phyloP scores from a whole-genome alignment of 2,113 vertebrate genomes.

The Poicephalus meyeri region DNA sequence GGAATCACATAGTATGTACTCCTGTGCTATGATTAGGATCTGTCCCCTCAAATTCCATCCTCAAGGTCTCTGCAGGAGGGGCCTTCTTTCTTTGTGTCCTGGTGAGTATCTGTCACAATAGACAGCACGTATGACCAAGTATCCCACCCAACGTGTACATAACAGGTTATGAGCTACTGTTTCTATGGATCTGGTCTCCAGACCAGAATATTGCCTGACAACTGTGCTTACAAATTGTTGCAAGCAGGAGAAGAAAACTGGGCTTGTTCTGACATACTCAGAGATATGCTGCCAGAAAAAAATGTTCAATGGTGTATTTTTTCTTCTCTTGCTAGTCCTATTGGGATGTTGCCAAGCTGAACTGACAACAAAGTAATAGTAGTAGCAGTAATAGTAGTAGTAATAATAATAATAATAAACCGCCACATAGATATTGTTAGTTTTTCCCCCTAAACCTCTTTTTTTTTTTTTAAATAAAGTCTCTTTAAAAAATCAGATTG shows the following conservation, averaged over 20 bases:
- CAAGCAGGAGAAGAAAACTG: not conserved
- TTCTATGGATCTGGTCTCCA: not conserved
- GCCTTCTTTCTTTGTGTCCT: not conserved
- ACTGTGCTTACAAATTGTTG: not conserved
- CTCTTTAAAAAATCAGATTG: not conserved
- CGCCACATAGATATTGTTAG: not conserved
- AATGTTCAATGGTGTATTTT: not conserved
- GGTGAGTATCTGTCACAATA: not conserved
- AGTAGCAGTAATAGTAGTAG: not conserved
- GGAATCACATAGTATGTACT: not conserved
- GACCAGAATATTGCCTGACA: not conserved
- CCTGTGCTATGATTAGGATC: not conserved
- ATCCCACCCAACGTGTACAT: not conserved
- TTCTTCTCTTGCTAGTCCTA: not conserved
- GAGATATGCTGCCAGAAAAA: not conserved
- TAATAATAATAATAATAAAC: not conserved
- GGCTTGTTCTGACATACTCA: not conserved
- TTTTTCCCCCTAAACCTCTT: not conserved
- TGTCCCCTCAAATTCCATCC: not conserved
- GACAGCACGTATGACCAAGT: not conserved
- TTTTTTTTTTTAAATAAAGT: not conserved
- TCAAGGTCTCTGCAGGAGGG: not conserved
- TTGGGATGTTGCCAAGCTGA: not conserved
- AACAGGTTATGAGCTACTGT: not conserved
- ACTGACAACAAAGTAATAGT: not conserved